Base-by-base conservation (phyloP, 2,888 invertebrate species). In the Pinctada fucata region DNA sequence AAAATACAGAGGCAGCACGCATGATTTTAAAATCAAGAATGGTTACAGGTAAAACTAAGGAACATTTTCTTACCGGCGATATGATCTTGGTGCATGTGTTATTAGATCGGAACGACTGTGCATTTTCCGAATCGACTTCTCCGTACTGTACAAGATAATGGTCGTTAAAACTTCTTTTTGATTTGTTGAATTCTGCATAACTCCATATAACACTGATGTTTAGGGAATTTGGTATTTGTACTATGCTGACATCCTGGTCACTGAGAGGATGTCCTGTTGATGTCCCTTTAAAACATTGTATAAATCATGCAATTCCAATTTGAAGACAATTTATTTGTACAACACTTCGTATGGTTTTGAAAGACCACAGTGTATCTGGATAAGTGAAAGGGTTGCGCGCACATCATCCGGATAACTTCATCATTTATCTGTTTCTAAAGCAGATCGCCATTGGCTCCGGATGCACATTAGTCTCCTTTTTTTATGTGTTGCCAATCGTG, bases 201-300 rank as follows among this genome's bases (percentile, higher is more conserved):
- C 72, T 52, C 83, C 81, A 83, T 50, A 75, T 70, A 51, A 81
- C 72, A 16, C 76, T 70, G 3, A 81, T 78, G 52, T 77, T 64
- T 2, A 79, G 66, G 5, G 73, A 72, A 52, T 78, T 79, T n/a
- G 75, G 58, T 16, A 80, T 49, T 48, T 81, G 77, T 2, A 80
- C 67, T n/a, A 83, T 74, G 2, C 65, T 51, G 3, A 83, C 79
- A 4, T 72, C 79, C 31, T 76, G 76, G 47, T 81, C 81, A 52
- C 80, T 76, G 64, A 76, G 45, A n/a, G 69, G 51, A 70, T 47
- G 10, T 72, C 75, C 16, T 16, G 69, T 50, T 3, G 50, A 49
- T 69, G 45, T n/a, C 8, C 8, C 47, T 47, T n/a, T n/a, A 58
- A 10, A 58, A 58, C 58, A 58, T 10, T 49, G 51, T 71, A 16